These are phyloP conservation scores for Caenorhabditis imperialis DNA, from an alignment of 2,888 invertebrate species.

Conservation along the genomic window DNA sequence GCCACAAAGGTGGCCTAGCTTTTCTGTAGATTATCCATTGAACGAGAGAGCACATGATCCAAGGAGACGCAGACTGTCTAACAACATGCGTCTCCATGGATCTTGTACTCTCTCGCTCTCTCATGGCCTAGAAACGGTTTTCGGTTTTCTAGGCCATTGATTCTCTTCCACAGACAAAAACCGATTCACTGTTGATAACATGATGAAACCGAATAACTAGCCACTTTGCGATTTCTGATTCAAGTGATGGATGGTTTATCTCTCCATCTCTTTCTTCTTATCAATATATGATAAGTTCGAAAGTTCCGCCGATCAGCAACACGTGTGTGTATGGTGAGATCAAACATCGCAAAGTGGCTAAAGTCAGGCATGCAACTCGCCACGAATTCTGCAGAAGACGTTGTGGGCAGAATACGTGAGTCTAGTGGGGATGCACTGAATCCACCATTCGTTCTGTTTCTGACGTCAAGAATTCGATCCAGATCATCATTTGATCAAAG, in stretches of 20 bases:
- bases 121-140: not conserved
- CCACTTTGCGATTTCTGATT: conserved; percentile 10
- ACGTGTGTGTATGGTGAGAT: conserved; percentile 13
- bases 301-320: conserved; percentile 45
- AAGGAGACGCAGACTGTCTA: too few relatives aligned
- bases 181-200: too few relatives aligned
- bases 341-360: conserved; percentile 10
- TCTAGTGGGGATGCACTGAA: not conserved
- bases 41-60: too few relatives aligned
- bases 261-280: conserved; percentile 12
- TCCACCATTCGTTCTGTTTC: not conserved
- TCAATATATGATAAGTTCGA: conserved; percentile 51
- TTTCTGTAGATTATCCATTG: too few relatives aligned
- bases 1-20: too few relatives aligned
- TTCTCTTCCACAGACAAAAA: too few relatives aligned
- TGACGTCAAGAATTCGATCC: conserved; percentile 36
- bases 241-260: not conserved
- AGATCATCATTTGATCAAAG: conserved; percentile 45
- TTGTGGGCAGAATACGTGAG: not conserved
- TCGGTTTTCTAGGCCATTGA: not conserved
- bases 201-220: not conserved
- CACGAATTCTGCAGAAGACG: too few relatives aligned
- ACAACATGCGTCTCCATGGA: too few relatives aligned
- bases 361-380: too few relatives aligned
- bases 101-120: too few relatives aligned